Base-by-base conservation (phyloP, 2,113 vertebrate species). In the Amia ocellicauda region DNA sequence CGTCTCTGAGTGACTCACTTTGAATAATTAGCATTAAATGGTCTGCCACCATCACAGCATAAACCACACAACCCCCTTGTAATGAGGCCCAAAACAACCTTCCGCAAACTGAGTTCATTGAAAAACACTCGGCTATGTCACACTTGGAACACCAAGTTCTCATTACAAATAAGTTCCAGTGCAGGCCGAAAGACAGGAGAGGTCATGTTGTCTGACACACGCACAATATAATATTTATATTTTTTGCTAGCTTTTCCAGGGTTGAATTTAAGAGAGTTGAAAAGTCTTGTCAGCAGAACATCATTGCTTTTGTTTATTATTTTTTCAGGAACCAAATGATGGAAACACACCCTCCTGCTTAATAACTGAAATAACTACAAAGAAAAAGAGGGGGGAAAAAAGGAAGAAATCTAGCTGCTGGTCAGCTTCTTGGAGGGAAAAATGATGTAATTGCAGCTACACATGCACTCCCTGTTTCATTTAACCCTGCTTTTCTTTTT, bases 11-110 rank as follows among this genome's bases (percentile, higher is more conserved):
- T 72, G 66, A 73, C 64, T 67, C 64, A 62, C 61, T 67, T 36
- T 63, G 54, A 69, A 74, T 81, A 87, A 89, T 88, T 88, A 86
- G 75, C 74, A 58, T 72, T 75, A 83, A 81, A 84, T 67, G 81
- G 77, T 83, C 76, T 71, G 63, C 85, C 88, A 85, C 80, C 83
- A 80, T 66, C 77, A 65, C 65, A 63, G 79, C 75, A 88, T 75
- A 78, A 87, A 85, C 60, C 72, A 78, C 72, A 86, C 64, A 67
- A 83, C 65, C 69, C 80, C 51, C 57, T 73, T 75, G 80, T 81
- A 81, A 87, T 77, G 71, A 79, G 83, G 78, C 80, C 84, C 85
- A 85, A 87, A 84, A 86, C 81, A 88, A 87, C 83, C 88, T 82
- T 86, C 20, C 81, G 72, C 80, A 77, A 78, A 73, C 67, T 76